Conservation (phyloP, 1,140 invertebrate species). For the Drosophila varians region DNA sequence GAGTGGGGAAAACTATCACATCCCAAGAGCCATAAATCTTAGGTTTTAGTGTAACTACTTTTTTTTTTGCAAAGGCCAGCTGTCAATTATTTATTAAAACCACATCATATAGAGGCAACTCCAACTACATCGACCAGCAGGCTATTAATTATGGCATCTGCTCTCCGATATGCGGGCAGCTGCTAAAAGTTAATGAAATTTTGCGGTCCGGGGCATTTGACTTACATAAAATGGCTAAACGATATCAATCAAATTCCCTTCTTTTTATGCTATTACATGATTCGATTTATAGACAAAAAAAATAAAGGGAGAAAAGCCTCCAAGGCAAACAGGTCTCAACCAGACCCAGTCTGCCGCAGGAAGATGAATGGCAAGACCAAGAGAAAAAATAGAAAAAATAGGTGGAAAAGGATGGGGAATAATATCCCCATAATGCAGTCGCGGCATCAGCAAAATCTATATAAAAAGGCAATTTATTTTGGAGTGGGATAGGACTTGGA, state of each 20-base stretch:
- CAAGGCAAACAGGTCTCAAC: constrained; percentile 61
- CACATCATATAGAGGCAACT: constrained; percentile 15
- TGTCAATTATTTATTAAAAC: constrained; percentile 11
- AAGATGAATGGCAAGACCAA: constrained; percentile 68
- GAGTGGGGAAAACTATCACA: not conserved
- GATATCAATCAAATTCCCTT: constrained; percentile 73
- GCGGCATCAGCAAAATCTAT: constrained; percentile 64
- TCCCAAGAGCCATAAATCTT: constrained; percentile 18
- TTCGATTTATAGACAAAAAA: constrained; percentile 53
- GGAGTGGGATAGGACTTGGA: constrained; percentile 27
- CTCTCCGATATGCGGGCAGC: constrained; percentile 43
- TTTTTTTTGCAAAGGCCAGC: constrained; percentile 21
- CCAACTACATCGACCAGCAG: constrained; percentile 16
- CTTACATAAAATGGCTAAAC: constrained; percentile 65
- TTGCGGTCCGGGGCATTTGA: constrained; percentile 41
- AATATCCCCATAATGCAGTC: constrained; percentile 62
- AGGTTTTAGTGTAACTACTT: constrained; percentile 34
- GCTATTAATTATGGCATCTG: constrained; percentile 68
- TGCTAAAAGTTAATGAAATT: constrained; percentile 73
- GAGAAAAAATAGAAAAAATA: not conserved
- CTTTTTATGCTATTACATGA: constrained; percentile 67
- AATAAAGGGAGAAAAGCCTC: constrained; percentile 17
- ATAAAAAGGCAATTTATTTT: constrained; percentile 71
- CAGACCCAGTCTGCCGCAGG: constrained; percentile 49
- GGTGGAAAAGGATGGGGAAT: constrained; percentile 20